Conservation (phyloP, 2,888 invertebrate species). For the Andrena minutula region DNA sequence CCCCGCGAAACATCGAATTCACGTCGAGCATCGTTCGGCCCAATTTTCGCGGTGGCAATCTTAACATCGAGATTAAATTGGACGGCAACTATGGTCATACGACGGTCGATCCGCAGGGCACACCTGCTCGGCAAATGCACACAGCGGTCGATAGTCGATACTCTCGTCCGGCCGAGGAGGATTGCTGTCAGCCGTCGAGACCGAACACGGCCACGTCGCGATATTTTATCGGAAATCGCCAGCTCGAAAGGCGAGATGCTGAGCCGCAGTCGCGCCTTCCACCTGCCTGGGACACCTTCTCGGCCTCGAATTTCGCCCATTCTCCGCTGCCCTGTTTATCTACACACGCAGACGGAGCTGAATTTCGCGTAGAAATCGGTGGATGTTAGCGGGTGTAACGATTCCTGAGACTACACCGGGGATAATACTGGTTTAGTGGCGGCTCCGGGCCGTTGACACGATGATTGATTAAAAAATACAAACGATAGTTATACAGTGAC, state of each 20-base stretch:
- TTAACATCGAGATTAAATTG: slow-evolving; percentile 48
- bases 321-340: background rate
- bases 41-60: slow-evolving; percentile 48
- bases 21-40: slow-evolving; percentile 21
- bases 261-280: background rate
- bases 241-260: background rate
- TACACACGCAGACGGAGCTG: background rate
- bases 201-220: background rate
- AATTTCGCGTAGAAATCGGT: background rate
- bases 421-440: background rate
- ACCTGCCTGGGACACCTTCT: slow-evolving; percentile 6
- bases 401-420: background rate
- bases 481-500: slow-evolving; percentile 19
- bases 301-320: background rate
- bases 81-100: slow-evolving; percentile 2
- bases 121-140: slow-evolving; percentile 17
- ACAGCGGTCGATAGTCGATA: slow-evolving; percentile 33
- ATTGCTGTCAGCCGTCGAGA: slow-evolving; percentile 25
- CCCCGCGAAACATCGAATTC: slow-evolving; percentile 7
- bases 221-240: slow-evolving; percentile 43
- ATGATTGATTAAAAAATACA: slow-evolving; percentile 54
- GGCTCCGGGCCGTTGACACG: slow-evolving; percentile 33
- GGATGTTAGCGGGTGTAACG: background rate
- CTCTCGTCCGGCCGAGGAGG: slow-evolving; percentile 19
- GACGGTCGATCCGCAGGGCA: background rate